Evolutionary conservation across 2,888 invertebrate genomes (phyloP).

Genomic region (Caenorhabditis panamensis): DNA sequence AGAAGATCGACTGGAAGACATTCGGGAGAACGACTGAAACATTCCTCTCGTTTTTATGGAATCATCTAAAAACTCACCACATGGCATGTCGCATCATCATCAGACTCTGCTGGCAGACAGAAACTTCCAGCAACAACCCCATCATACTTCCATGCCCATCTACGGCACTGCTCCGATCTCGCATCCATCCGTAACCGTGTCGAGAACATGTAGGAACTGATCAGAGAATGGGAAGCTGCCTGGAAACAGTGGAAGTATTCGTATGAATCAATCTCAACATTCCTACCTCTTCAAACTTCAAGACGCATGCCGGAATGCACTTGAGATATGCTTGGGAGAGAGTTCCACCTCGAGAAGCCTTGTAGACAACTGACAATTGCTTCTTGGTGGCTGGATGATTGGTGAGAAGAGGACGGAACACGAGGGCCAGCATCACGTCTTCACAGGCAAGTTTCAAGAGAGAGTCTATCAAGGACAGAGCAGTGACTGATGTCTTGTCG

Average conservation of each 20-base stretch:
- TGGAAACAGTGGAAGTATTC: no score
- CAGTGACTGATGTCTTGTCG: slow-evolving; percentile 87
- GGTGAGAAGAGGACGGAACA: slow-evolving; percentile 64
- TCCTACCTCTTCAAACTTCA: slow-evolving; percentile 59
- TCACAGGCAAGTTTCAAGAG: slow-evolving; percentile 94
- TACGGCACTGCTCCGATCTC: slow-evolving; percentile 51
- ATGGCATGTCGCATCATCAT: slow-evolving; percentile 66
- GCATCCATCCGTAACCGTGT: slow-evolving; percentile 57
- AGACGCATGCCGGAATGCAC: slow-evolving; percentile 68
- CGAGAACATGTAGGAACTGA: slow-evolving; percentile 61
- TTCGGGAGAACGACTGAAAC: slow-evolving; percentile 73
- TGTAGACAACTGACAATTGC: slow-evolving; percentile 53
- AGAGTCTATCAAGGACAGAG: slow-evolving; percentile 92
- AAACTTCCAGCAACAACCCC: slow-evolving; percentile 64
- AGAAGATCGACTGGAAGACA: slow-evolving; percentile 77
- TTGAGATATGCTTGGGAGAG: slow-evolving; percentile 63
- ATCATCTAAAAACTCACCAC: slow-evolving; percentile 33
- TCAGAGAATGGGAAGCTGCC: slow-evolving; percentile 16
- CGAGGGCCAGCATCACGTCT: slow-evolving; percentile 87
- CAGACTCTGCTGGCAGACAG: slow-evolving; percentile 65
- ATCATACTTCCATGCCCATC: slow-evolving; percentile 72
- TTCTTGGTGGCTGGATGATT: slow-evolving; percentile 55
- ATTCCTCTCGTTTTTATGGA: no score
- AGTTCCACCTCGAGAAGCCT: slow-evolving; percentile 27
- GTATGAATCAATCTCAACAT: no score